These are phyloP conservation scores for Drosophila neonasuta DNA, from an alignment of 2,888 invertebrate genomes.

Conservation along the genomic window DNA sequence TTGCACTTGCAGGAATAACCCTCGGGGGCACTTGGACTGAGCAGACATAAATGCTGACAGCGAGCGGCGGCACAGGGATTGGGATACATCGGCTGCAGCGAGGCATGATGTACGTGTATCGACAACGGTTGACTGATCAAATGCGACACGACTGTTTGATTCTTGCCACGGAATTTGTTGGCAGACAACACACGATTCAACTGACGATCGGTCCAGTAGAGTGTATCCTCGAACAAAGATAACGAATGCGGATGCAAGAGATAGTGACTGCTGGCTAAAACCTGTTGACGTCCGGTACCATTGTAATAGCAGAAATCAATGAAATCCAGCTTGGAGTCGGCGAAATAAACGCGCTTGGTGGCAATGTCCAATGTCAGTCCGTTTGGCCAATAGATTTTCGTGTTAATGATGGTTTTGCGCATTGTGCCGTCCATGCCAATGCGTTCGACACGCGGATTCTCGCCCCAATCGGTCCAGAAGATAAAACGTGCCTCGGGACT, in stretches of 20 bases:
- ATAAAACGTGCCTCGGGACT: constrained; percentile 92
- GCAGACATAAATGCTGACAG: constrained; percentile 95
- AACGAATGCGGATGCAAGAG: constrained; percentile 97
- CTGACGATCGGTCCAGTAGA: constrained; percentile 98
- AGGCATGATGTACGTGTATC: constrained; percentile 97
- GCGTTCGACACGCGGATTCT: constrained; percentile 96
- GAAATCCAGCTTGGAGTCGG: constrained; percentile 97
- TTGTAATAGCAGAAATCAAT: constrained; percentile 99
- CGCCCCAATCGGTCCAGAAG: constrained; percentile 99
- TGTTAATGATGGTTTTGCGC: constrained; percentile 92
- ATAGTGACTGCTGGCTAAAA: constrained; percentile 93
- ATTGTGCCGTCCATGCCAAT: constrained; percentile 97
- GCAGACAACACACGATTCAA: constrained; percentile 94
- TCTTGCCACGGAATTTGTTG: constrained; percentile 94
- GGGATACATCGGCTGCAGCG: constrained; percentile 91
- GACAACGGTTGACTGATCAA: constrained; percentile 97
- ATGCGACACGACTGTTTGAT: constrained; percentile 96
- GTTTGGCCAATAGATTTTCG: constrained; percentile 99
- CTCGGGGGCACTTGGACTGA: constrained; percentile 88
- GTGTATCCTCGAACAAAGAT: constrained; percentile 96
- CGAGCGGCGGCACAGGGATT: constrained; percentile 89
- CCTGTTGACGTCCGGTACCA: constrained; percentile 94
- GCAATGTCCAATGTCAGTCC: constrained; percentile 97
- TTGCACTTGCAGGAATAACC: constrained; percentile 96
- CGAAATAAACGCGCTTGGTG: constrained; percentile 96